These are phyloP conservation scores for Bujurquina vittata DNA, from an alignment of 2,113 vertebrate species.

Conservation along the genomic window DNA sequence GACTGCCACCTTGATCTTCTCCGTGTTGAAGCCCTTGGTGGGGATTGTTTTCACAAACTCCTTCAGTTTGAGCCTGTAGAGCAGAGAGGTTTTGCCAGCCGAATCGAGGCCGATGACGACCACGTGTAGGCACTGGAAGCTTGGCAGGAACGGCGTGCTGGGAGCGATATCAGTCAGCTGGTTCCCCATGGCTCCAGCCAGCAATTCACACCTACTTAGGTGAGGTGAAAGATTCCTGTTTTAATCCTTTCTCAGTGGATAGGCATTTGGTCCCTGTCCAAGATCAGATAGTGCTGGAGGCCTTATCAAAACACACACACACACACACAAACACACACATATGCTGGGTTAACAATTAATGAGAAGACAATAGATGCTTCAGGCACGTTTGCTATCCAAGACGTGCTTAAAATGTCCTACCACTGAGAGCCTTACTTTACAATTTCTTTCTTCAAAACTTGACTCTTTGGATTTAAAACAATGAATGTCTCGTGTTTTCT, in stretches of 20 bases:
- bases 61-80: slow-evolving; percentile 90
- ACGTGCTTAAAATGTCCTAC: background rate
- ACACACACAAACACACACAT: slow-evolving; percentile 58
- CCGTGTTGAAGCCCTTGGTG: slow-evolving; percentile 92
- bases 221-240: slow-evolving; percentile 60
- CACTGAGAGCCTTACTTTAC: background rate
- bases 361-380: slow-evolving; percentile 24
- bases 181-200: slow-evolving; percentile 85
- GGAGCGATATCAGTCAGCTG: slow-evolving; percentile 89
- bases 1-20: slow-evolving; percentile 87
- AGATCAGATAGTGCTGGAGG: slow-evolving; percentile 53
- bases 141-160: slow-evolving; percentile 83
- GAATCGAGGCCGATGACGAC: slow-evolving; percentile 89
- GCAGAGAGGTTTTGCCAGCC: slow-evolving; percentile 89
- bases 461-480: background rate
- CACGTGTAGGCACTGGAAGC: slow-evolving; percentile 87
- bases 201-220: slow-evolving; percentile 64
- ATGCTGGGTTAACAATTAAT: slow-evolving; percentile 37
- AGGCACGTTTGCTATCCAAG: background rate
- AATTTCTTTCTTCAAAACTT: background rate
- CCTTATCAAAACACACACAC: slow-evolving; percentile 73
- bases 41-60: slow-evolving; percentile 92
- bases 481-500: background rate
- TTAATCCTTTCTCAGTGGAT: slow-evolving; percentile 53
- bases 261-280: slow-evolving; percentile 69